Conservation (phyloP, 2,888 invertebrate genomes). For the Drosophila kambysellisi region DNA sequence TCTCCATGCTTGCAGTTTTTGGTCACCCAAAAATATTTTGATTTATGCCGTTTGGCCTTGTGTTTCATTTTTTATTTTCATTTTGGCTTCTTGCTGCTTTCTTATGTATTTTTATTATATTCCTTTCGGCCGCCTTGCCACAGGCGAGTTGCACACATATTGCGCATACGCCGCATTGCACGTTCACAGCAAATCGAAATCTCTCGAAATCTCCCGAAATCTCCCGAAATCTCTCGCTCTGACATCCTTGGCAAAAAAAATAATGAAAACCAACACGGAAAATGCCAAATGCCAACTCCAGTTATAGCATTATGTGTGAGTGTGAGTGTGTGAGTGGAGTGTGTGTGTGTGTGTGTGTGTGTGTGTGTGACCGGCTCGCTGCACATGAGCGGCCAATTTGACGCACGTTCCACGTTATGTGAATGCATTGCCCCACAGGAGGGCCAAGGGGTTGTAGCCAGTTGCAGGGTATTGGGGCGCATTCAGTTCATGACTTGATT, state of each 20-base stretch:
- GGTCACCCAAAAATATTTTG: constrained; percentile 55
- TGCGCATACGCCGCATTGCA: constrained; percentile 70
- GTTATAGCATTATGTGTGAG: constrained; percentile 23
- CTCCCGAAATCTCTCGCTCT: constrained; percentile 6
- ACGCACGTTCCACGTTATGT: constrained; percentile 48
- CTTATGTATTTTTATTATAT: constrained; percentile 62
- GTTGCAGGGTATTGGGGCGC: constrained; percentile 2
- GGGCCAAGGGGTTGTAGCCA: constrained; percentile 1
- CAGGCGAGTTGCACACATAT: constrained; percentile 35
- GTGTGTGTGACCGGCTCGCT: constrained; percentile 51
- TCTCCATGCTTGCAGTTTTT: constrained; percentile 62
- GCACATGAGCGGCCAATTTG: constrained; percentile 71
- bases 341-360: constrained; percentile 21
- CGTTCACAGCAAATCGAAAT: constrained; percentile 55
- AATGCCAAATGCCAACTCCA: constrained; percentile 46
- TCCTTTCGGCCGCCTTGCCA: constrained; percentile 41
- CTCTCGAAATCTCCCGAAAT: constrained; percentile 1
- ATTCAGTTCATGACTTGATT: constrained; percentile 73
- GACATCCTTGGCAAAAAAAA: constrained; percentile 15
- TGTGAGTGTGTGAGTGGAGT: constrained; percentile 28
- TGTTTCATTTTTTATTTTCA: background rate
- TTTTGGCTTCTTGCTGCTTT: constrained; percentile 16
- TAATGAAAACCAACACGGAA: constrained; percentile 5
- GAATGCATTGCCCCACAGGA: constrained; percentile 16
- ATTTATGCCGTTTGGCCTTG: constrained; percentile 48